Conservation (phyloP, 2,888 invertebrate genomes). For the Polylopha cassiicola region DNA sequence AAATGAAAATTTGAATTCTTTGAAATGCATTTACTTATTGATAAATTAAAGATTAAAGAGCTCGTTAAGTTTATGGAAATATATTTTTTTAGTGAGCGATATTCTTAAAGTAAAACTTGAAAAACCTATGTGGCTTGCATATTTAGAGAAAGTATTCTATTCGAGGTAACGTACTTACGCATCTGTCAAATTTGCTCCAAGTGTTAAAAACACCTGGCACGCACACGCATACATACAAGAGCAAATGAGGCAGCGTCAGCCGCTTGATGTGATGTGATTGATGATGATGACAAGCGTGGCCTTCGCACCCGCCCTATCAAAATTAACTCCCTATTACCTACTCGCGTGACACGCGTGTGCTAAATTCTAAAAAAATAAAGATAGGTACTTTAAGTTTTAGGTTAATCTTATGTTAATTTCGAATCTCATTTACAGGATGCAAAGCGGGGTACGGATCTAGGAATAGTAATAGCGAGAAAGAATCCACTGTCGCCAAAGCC, state of each 20-base stretch:
- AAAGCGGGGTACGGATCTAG: constrained; percentile 87
- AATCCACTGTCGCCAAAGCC: constrained; percentile 87
- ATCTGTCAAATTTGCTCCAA: no score
- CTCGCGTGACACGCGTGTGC: constrained; percentile 21
- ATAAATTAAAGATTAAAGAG: constrained; percentile 25
- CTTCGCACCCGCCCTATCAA: constrained; percentile 30
- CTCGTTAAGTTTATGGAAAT: constrained; percentile 31
- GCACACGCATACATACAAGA: constrained; percentile 23
- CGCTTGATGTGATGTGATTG: constrained; percentile 50
- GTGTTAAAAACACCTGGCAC: constrained; percentile 12
- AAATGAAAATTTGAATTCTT: constrained; percentile 11
- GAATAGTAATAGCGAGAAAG: constrained; percentile 88
- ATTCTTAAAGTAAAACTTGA: no score
- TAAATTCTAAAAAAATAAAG: background rate
- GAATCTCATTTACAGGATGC: constrained; percentile 81
- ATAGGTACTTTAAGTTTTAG: constrained; percentile 14
- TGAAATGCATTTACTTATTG: constrained; percentile 5
- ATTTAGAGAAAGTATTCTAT: no score
- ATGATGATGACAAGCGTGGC: constrained; percentile 52
- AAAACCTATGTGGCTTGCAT: no score
- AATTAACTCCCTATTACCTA: constrained; percentile 38
- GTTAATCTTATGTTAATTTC: constrained; percentile 23
- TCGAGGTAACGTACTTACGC: no score
- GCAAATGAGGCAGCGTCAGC: constrained; percentile 48
- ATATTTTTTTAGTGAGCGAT: no score